These are phyloP conservation scores for Nemotelus pantherinus DNA, from an alignment of 2,888 invertebrate genomes.

Conservation along the genomic window DNA sequence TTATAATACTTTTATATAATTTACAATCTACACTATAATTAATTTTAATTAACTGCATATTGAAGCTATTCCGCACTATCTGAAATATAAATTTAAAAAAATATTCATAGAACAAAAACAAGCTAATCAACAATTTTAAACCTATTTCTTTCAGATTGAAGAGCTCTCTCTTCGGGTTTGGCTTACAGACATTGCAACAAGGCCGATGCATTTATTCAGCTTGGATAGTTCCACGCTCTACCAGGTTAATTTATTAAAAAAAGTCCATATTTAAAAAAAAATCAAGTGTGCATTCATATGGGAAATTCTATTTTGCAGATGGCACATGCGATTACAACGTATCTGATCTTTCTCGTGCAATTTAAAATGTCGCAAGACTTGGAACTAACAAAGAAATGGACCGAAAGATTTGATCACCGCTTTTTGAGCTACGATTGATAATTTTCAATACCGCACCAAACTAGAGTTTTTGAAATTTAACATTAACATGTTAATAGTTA, in stretches of 20 bases:
- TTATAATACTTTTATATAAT: no score
- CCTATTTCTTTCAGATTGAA: conserved; percentile 22
- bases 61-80: no score
- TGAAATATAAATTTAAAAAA: no score
- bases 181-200: neutral
- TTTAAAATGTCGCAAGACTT: conserved; percentile 47
- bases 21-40: no score
- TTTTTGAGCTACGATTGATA: no score
- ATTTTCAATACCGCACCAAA: no score
- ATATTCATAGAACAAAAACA: no score
- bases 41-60: no score
- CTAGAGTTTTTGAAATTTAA: no score
- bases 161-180: conserved; percentile 15
- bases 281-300: no score
- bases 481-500: no score
- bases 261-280: neutral
- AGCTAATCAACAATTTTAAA: no score
- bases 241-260: neutral
- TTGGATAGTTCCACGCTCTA: conserved; percentile 31
- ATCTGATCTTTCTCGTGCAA: conserved; percentile 44
- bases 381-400: conserved; percentile 18
- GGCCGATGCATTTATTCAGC: conserved; percentile 30
- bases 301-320: conserved; percentile 39
- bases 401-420: neutral
- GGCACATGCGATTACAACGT: conserved; percentile 46